Conservation (phyloP, 2,888 invertebrate genomes). For the Spatulosminthurus flaviceps region DNA sequence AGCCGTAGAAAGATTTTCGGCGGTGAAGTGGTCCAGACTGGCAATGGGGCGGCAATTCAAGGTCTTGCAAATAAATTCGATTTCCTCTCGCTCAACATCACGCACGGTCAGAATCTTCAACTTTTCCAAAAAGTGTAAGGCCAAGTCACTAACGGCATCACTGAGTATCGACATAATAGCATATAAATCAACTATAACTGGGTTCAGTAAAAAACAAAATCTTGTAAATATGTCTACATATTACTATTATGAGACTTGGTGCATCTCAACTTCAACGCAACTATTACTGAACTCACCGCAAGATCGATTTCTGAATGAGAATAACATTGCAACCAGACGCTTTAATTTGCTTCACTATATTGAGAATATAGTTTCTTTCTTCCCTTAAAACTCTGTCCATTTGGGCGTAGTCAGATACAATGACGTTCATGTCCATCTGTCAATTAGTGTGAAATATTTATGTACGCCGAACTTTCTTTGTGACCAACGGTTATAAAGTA, state of each 20-base stretch:
- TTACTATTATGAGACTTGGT: too few species aligned
- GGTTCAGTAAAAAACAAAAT: too few species aligned
- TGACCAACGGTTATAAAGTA: too few species aligned
- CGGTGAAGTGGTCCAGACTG: conserved; percentile 95
- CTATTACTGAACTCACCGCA: conserved; percentile 72
- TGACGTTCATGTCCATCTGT: conserved; percentile 92
- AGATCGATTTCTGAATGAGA: conserved; percentile 84
- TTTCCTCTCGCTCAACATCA: conserved; percentile 97
- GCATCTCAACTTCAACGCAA: background rate
- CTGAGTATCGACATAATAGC: too few species aligned
- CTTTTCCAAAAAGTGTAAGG: conserved; percentile 97
- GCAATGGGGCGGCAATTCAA: conserved; percentile 95
- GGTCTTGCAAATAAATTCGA: conserved; percentile 96
- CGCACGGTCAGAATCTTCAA: conserved; percentile 98
- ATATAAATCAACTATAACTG: too few species aligned
- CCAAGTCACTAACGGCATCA: conserved; percentile 96
- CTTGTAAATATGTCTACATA: too few species aligned
- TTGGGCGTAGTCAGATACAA: conserved; percentile 98
- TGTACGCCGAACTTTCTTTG: too few species aligned
- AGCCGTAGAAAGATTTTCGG: conserved; percentile 90
- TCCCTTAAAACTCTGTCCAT: conserved; percentile 99
- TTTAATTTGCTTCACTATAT: conserved; percentile 98
- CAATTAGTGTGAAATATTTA: background rate
- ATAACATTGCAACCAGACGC: conserved; percentile 98
- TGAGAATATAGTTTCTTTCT: conserved; percentile 95